Evolutionary conservation across 2,113 vertebrate genomes (phyloP).

Genomic region (Corydoras sp.): DNA sequence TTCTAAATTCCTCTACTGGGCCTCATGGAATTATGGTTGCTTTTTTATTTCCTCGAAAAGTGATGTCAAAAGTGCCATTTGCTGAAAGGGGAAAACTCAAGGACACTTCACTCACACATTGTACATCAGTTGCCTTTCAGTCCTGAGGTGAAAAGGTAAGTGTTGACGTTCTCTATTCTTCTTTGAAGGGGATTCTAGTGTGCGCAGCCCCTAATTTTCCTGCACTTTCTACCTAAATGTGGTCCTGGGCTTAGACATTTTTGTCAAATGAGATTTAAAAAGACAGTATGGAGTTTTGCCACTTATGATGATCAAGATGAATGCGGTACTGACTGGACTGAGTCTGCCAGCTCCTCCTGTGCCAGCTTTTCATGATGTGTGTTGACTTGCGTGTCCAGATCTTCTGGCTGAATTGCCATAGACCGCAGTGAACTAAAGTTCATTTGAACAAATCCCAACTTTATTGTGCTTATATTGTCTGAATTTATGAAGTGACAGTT

Average conservation of each 20-base stretch:
- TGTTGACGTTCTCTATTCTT: conserved; percentile 17
- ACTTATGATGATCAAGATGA: neutral
- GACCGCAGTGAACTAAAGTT: no score
- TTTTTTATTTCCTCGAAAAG: conserved; percentile 1
- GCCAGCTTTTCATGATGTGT: no score
- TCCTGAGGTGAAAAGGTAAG: conserved; percentile 27
- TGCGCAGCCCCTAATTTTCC: neutral
- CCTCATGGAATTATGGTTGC: conserved; percentile 18
- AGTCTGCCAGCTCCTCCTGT: no score
- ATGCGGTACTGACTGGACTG: neutral
- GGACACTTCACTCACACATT: conserved; percentile 18
- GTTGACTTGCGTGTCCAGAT: no score
- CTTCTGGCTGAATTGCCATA: no score
- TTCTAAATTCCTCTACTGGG: neutral
- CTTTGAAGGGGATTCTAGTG: neutral
- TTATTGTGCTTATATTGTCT: no score
- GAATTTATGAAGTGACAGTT: no score
- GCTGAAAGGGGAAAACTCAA: conserved; percentile 18
- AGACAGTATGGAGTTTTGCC: conserved; percentile 1
- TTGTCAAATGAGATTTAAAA: conserved; percentile 10
- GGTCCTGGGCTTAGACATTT: conserved; percentile 20
- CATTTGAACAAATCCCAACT: no score
- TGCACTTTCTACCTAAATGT: conserved; percentile 6
- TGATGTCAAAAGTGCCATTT: conserved; percentile 6
- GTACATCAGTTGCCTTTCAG: conserved; percentile 14